Evolutionary conservation across 2,888 invertebrate species (phyloP).

Genomic region (Hypolimnas misippus): DNA sequence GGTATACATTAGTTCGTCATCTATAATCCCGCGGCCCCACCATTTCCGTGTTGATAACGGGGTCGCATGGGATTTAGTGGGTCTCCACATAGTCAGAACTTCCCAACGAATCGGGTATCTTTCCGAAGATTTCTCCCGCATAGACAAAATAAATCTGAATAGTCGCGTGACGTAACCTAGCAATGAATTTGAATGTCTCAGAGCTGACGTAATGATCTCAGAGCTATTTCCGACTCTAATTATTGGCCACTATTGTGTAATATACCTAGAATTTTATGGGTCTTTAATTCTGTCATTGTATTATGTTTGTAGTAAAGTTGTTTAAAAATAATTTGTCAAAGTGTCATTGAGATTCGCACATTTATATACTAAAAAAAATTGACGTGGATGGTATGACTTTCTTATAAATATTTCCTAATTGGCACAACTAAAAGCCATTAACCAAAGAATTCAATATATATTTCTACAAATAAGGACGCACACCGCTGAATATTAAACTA

Average conservation of each 20-base stretch:
- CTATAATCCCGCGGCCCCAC: no score
- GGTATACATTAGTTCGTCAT: no score
- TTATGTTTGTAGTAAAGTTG: neutral
- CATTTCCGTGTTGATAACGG: no score
- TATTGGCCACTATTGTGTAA: constrained; percentile 28
- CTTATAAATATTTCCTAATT: no score
- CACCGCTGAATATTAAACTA: no score
- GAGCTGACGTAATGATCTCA: constrained; percentile 29
- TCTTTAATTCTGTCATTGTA: constrained; percentile 5
- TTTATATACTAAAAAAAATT: neutral
- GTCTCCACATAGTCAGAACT: no score
- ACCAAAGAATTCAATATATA: no score
- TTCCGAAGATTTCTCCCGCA: no score
- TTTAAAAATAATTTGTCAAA: neutral
- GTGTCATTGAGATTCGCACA: neutral
- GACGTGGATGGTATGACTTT: no score
- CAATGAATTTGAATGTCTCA: constrained; percentile 17
- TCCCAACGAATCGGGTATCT: no score
- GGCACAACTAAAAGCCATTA: no score
- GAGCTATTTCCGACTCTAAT: constrained; percentile 33
- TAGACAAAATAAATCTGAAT: neutral
- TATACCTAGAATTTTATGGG: neutral
- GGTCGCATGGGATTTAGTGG: no score
- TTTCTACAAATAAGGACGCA: neutral
- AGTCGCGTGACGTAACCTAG: neutral